These are phyloP conservation scores for Phlogophora meticulosa DNA, from an alignment of 2,888 invertebrate species.

Conservation along the genomic window DNA sequence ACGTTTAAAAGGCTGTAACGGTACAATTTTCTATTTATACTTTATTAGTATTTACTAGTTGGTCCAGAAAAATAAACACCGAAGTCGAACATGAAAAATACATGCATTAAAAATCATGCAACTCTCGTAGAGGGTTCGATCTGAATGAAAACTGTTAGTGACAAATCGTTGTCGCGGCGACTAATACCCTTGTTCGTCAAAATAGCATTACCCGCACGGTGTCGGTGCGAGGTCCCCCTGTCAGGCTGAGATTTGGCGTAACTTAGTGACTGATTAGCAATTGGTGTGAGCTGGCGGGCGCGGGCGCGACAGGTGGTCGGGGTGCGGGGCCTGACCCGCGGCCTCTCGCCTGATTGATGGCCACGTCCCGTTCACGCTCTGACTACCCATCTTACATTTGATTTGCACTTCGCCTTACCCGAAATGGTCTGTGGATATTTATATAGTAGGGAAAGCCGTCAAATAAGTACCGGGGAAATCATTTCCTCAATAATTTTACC, in stretches of 20 bases:
- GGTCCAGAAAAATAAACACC: background rate
- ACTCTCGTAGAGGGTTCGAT: slow-evolving; percentile 9
- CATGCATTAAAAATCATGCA: slow-evolving; percentile 7
- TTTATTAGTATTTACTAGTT: background rate
- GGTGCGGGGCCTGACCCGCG: slow-evolving; percentile 81
- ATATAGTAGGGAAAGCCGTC: slow-evolving; percentile 7
- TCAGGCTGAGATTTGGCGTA: slow-evolving; percentile 88
- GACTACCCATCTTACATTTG: slow-evolving; percentile 77
- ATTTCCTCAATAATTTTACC: slow-evolving; percentile 16
- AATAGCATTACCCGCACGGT: slow-evolving; percentile 82
- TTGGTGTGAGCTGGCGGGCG: slow-evolving; percentile 85
- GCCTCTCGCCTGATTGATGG: slow-evolving; percentile 85
- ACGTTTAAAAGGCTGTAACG: slow-evolving; percentile 31
- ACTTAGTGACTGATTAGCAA: slow-evolving; percentile 91
- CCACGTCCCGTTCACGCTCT: slow-evolving; percentile 75
- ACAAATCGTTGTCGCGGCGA: slow-evolving; percentile 72
- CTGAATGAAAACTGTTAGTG: slow-evolving; percentile 66
- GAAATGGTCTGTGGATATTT: slow-evolving; percentile 42
- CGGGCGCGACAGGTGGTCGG: slow-evolving; percentile 89
- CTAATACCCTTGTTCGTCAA: slow-evolving; percentile 86
- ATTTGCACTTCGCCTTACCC: slow-evolving; percentile 69
- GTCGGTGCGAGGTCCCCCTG: slow-evolving; percentile 78
- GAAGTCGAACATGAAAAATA: background rate
- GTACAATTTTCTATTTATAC: slow-evolving; percentile 18
- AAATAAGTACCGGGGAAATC: background rate